Conservation (phyloP, 2,113 vertebrate genomes). For the Mesembrinibis cayennensis region DNA sequence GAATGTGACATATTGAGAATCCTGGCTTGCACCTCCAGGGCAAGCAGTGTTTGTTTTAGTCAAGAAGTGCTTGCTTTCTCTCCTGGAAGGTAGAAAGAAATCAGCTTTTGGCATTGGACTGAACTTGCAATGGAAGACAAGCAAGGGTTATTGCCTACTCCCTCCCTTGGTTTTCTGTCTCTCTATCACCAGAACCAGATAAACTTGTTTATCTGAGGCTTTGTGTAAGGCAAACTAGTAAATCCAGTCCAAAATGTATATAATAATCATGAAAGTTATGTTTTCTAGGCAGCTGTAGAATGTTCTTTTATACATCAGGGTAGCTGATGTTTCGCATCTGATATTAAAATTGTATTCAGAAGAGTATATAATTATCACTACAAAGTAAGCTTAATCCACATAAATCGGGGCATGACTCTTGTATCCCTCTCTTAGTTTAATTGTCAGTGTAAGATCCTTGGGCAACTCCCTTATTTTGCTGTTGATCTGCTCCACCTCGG, state of each 20-base stretch:
- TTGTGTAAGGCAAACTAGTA: neutral
- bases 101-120: neutral
- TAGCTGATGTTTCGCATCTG: slow-evolving; percentile 49
- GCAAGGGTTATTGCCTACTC: neutral
- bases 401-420: slow-evolving; percentile 44
- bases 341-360: slow-evolving; percentile 49
- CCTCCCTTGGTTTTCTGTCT: neutral
- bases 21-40: neutral
- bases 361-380: slow-evolving; percentile 59
- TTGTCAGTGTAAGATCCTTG: slow-evolving; percentile 1
- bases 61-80: neutral
- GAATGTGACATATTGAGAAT: neutral
- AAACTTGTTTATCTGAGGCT: slow-evolving; percentile 57
- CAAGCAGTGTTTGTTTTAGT: neutral
- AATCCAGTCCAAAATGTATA: slow-evolving; percentile 42
- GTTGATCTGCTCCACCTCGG: slow-evolving; percentile 15
- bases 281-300: slow-evolving; percentile 36
- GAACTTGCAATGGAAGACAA: neutral
- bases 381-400: slow-evolving; percentile 61
- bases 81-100: slow-evolving; percentile 39
- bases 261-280: slow-evolving; percentile 29
- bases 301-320: slow-evolving; percentile 21
- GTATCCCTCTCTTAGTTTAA: slow-evolving; percentile 43
- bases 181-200: slow-evolving; percentile 58
- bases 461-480: slow-evolving; percentile 45